These are phyloP conservation scores for Danionella cerebrum DNA, from an alignment of 2,113 vertebrate genomes.

Conservation along the genomic window DNA sequence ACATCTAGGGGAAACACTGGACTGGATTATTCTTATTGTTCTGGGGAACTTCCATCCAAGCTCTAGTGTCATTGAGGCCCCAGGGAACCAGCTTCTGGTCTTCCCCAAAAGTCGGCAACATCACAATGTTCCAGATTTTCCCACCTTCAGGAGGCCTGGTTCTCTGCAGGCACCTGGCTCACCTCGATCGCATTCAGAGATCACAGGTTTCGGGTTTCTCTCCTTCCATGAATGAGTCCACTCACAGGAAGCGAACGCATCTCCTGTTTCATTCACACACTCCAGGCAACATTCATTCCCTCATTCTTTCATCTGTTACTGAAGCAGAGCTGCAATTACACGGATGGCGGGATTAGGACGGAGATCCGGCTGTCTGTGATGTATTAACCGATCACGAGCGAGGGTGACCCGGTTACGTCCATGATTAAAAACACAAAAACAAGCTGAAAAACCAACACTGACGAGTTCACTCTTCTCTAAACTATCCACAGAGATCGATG, in stretches of 20 bases:
- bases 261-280: background rate
- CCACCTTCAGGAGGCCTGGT: background rate
- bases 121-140: too few relatives aligned
- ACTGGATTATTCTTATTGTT: too few relatives aligned
- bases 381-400: background rate
- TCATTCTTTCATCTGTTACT: background rate
- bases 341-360: background rate
- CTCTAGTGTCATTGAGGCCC: too few relatives aligned
- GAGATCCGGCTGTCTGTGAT: background rate
- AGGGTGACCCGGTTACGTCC: background rate
- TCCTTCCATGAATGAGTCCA: background rate
- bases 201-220: constrained; percentile 24
- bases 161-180: background rate
- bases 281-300: background rate
- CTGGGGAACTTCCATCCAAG: too few relatives aligned
- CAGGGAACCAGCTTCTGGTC: too few relatives aligned
- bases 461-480: too few relatives aligned
- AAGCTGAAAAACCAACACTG: too few relatives aligned
- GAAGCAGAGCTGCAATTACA: background rate
- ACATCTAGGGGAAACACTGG: too few relatives aligned
- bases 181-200: constrained; percentile 4
- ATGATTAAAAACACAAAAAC: background rate
- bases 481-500: too few relatives aligned
- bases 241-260: background rate
- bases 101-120: too few relatives aligned